Conservation (phyloP, 2,797 vertebrate genomes). For the Phataginus tetradactyla region DNA sequence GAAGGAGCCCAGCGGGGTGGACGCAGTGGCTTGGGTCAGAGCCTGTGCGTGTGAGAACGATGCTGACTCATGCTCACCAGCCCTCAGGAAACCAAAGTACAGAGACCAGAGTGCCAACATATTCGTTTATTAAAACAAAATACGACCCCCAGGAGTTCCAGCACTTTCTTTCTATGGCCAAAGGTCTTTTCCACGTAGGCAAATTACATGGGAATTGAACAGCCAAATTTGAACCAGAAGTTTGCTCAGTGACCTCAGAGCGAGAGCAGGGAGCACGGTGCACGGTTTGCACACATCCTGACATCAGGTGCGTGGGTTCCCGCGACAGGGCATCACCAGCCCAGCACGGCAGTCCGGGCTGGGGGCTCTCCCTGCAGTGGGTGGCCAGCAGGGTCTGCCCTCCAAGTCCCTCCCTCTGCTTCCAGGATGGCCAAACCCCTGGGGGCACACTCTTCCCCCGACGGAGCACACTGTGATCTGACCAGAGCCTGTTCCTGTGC, state of each 20-base stretch:
- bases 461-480: background rate
- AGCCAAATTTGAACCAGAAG: background rate
- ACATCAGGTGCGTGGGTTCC: background rate
- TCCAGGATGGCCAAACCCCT: background rate
- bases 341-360: background rate
- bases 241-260: background rate
- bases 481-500: background rate
- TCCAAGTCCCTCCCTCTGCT: background rate
- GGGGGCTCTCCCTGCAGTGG: background rate
- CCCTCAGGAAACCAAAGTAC: background rate
- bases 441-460: background rate
- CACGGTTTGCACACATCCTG: background rate
- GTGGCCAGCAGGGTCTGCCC: accelerated
- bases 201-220: background rate
- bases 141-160: background rate
- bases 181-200: background rate
- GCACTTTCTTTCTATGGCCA: background rate
- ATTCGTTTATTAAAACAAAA: background rate
- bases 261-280: background rate
- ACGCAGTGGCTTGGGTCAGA: accelerated
- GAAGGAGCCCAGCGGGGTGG: too few relatives aligned
- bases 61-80: background rate
- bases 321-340: background rate
- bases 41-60: background rate
- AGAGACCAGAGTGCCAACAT: background rate